Conservation (phyloP, 2,888 invertebrate genomes). For the Metacarcinus magister region DNA sequence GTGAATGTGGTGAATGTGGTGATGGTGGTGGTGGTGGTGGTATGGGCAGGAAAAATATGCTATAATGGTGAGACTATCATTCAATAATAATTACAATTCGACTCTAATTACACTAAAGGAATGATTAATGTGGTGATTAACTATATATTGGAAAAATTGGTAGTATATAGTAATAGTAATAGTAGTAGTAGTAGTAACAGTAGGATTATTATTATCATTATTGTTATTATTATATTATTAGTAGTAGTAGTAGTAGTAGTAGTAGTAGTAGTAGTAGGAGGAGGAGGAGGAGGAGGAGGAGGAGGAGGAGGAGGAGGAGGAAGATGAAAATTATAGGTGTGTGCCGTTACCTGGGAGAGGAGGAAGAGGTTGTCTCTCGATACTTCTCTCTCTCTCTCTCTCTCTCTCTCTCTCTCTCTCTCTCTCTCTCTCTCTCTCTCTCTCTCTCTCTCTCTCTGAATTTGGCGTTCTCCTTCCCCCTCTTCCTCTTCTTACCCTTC, state of each 20-base stretch:
- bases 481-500: neutral
- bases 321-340: slow-evolving; percentile 1
- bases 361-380: neutral
- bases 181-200: neutral
- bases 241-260: slow-evolving; percentile 59
- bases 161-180: neutral
- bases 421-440: slow-evolving; percentile 26
- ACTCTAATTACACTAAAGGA: neutral
- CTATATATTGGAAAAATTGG: no score
- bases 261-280: slow-evolving; percentile 38
- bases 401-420: slow-evolving; percentile 26
- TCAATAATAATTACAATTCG: neutral
- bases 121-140: no score
- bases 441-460: neutral
- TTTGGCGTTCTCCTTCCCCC: neutral
- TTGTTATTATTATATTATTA: no score
- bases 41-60: neutral
- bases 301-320: neutral
- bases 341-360: slow-evolving; percentile 1
- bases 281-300: neutral
- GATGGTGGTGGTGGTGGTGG: neutral
- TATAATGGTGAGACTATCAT: neutral
- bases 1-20: neutral
- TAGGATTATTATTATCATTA: no score
- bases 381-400: neutral